Evolutionary conservation across 2,113 vertebrate species (phyloP), one percentile per base, ranked within the genome.

Genomic region (Oncorhynchus clarkii): DNA sequence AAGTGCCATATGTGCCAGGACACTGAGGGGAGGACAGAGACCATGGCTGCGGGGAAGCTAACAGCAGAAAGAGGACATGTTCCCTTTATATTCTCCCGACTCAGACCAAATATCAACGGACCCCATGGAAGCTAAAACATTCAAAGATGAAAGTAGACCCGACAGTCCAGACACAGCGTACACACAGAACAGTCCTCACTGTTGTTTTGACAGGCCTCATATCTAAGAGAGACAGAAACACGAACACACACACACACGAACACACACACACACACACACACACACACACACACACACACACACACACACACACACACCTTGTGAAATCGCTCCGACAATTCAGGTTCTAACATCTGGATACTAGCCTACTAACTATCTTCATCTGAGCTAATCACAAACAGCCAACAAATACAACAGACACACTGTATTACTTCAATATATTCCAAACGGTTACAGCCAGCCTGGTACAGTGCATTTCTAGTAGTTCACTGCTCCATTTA

Each of bases 401-500:
- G 6, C 2, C 39, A 0, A 45, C 11, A 45, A 45, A 45, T 45
- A 3, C 39, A 45, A 45, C 39, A 45, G 9, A 45, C 39, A 45
- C 39, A 45, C 11, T 45, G 39, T 54, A 18, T 54, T 16, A 16
- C 51, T 14, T 14, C 20, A 24, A 31, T 2, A 67, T 16, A 11
- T 45, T 45, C 8, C 9, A 45, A 45, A 45, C 0, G 39, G 39
- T 45, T 45, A 45, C 39, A 45, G 39, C 39, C 39, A 45, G 39
- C 39, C 39, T 45, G 39, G 39, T 45, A 45, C 8, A 45, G 39
- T 45, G 9, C 9, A 1, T 45, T 67, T 67, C 5, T 18, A 54
- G 16, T 14, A 14, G n/a, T 26, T 67, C 22, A 31, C 60, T 64
- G 60, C 60, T 22, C 24, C n/a, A 45, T 45, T 2, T 94, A 99